Percentiles rank a stretch among this genome's conserved stretches.
Conservation (phyloP, 2,888 invertebrate genomes). For the Lumbricus terrestris region DNA sequence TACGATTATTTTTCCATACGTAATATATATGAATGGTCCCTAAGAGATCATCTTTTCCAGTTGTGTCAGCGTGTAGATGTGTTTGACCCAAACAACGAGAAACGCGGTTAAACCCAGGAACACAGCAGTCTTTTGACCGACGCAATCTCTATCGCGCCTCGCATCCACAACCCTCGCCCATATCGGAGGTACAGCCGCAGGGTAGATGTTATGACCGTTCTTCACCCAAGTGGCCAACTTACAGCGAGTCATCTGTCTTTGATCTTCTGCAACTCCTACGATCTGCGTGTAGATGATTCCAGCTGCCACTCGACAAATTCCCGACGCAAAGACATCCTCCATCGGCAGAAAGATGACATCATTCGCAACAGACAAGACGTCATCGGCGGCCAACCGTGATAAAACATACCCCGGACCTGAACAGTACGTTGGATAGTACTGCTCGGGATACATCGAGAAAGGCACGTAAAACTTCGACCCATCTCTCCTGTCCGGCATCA, state of each 20-base stretch:
- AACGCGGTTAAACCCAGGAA: background rate
- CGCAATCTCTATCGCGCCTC: conserved; percentile 22
- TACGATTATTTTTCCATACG: background rate
- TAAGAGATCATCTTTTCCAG: background rate
- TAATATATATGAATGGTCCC: background rate
- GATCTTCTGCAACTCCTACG: conserved; percentile 31
- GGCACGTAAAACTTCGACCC: conserved; percentile 38
- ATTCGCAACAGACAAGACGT: conserved; percentile 30
- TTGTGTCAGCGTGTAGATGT: background rate
- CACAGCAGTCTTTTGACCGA: conserved; percentile 12
- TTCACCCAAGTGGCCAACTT: conserved; percentile 39
- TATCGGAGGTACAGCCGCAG: conserved; percentile 25
- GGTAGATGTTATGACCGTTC: conserved; percentile 38
- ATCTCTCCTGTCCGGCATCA: conserved; percentile 37
- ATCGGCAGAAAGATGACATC: conserved; percentile 37
- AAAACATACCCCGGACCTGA: conserved; percentile 41
- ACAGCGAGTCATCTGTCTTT: conserved; percentile 32
- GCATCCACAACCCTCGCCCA: conserved; percentile 30
- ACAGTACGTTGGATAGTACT: conserved; percentile 42
- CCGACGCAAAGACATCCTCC: conserved; percentile 41
- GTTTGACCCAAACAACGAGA: conserved; percentile 12
- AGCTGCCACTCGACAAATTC: conserved; percentile 36
- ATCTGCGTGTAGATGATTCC: conserved; percentile 36
- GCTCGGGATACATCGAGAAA: conserved; percentile 32
- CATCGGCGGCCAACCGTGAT: conserved; percentile 35